Base-by-base conservation (phyloP, 2,888 invertebrate genomes). In the Ariolimax columbianus region DNA sequence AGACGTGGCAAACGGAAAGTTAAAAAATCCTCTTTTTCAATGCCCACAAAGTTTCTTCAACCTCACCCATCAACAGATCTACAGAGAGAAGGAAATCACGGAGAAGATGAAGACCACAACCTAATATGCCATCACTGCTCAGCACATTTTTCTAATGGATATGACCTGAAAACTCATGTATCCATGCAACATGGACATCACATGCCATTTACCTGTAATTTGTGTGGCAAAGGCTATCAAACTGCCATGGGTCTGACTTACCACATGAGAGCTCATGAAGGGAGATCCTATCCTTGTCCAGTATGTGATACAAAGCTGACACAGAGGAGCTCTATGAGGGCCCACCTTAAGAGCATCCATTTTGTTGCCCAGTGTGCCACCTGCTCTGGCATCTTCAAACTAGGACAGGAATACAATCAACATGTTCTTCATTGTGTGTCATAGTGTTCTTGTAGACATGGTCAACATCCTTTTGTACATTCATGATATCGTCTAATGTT, bases 141-240 rank as follows among this genome's bases (percentile, higher is more conserved):
- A 11, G 68, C 80, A 47, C 68, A 70, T 14, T 72, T 82, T 40
- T 73, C 51, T 26, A 66, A 82, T 47, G 14, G 43, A 26, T n/a
- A 70, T 51, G 72, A 82, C 23, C 73, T 82, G 73, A 82, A 82
- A 47, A 82, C 55, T 6, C 82, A 82, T 51, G 38, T 72, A 17
- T 70, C 82, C 23, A 23, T 40, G 3, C 82, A 73, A 30, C 82
- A 82, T 73, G 82, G 82, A 1, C 72, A 82, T 70, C 59, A 73
- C 23, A 77, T 83, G 83, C 83, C 83, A 63, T 83, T 68, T 33
- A 68, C 83, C 11, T 83, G 83, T 30, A 26, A 17, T 11, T 43
- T 83, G 11, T 83, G 83, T 78, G 77, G 77, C 38, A 83, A 75
- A 36, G 83, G 83, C 19, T 83, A 75, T 47, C 77, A 55, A 33